Base-by-base conservation (phyloP, 1,140 invertebrate genomes). In the Belonocnema kinseyi region DNA sequence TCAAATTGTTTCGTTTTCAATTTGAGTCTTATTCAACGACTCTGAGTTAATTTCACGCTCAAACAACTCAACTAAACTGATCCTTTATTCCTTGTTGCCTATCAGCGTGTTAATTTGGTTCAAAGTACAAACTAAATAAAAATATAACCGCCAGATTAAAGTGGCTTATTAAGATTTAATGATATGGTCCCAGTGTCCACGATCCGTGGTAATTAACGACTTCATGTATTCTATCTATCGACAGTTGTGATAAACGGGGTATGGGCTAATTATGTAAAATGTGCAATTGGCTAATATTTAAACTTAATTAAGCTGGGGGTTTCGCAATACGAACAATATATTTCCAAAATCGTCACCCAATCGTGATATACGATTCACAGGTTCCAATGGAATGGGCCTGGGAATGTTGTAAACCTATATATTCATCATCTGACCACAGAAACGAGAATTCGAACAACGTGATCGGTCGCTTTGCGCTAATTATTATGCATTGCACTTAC, bases 401-500 rank as follows among this genome's bases (percentile, higher is more conserved):
- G 58, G 13, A 61, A 26, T 26, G 12, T 14, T 26, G 13, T 61
- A 21, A 26, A 61, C 33, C 26, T 33, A 21, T 61, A 33, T 26
- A 26, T 16, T 66, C 26, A 26, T 66, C 26, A 33, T 21, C 2
- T 14, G 5, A 61, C 19, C 14, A 21, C 26, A 16, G 58, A 61
- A 61, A 61, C 40, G 26, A 66, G 33, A 66, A 66, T 66, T 66
- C 40, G 61, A 66, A 66, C 79, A 80, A 77, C 79, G 80, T 81
- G 80, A 81, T 82, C 81, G 78, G 80, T 80, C 81, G 81, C 80
- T 83, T 85, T 79, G 52, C 77, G 78, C 80, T 73, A 85, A 85
- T 87, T 84, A 86, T 84, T 83, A 83, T 82, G 84, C 81, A 77
- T 75, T 75, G 75, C 79, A 78, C 80, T 83, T 77, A 75, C 80